A percentile compares a stretch with the other conserved stretches of the same genome.
These are phyloP conservation scores for Polymixis flavicincta DNA, from an alignment of 2,888 invertebrate genomes.

Conservation along the genomic window DNA sequence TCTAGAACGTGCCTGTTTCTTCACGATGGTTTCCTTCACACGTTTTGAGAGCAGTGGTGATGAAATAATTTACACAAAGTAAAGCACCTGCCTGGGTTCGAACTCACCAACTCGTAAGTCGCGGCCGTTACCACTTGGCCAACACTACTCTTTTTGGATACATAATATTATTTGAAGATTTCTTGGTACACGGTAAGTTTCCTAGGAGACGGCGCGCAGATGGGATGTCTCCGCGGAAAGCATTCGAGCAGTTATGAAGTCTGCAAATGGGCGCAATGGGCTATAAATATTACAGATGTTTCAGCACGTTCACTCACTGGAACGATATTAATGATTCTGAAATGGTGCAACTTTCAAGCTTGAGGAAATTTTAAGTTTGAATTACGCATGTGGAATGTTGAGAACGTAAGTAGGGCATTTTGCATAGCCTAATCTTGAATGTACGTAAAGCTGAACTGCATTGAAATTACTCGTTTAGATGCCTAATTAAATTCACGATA, in stretches of 20 bases:
- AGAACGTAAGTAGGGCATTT: not conserved
- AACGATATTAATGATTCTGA: constrained; percentile 47
- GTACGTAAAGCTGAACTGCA: not conserved
- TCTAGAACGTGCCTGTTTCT: too few relatives aligned
- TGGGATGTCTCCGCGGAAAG: constrained; percentile 64
- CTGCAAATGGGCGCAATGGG: constrained; percentile 71
- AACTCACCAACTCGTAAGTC: too few relatives aligned
- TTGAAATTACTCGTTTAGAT: not conserved
- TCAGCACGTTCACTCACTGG: constrained; percentile 9
- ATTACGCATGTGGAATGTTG: constrained; percentile 1
- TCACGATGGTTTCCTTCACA: too few relatives aligned
- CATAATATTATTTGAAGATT: not conserved
- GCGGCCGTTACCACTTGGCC: too few relatives aligned
- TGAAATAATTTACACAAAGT: too few relatives aligned
- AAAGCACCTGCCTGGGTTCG: too few relatives aligned
- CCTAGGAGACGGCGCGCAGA: constrained; percentile 50
- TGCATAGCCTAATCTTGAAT: not conserved
- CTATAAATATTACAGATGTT: constrained; percentile 74
- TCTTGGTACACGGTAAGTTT: constrained; percentile 26
- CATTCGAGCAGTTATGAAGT: constrained; percentile 75
- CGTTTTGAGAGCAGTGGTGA: too few relatives aligned
- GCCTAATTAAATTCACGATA: not conserved
- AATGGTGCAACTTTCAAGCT: constrained; percentile 19
- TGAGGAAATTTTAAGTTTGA: constrained; percentile 21
- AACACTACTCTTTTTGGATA: too few relatives aligned